phyloP scores from a whole-genome alignment of 2,888 invertebrate genomes.

The Netelia fuscicornis region DNA sequence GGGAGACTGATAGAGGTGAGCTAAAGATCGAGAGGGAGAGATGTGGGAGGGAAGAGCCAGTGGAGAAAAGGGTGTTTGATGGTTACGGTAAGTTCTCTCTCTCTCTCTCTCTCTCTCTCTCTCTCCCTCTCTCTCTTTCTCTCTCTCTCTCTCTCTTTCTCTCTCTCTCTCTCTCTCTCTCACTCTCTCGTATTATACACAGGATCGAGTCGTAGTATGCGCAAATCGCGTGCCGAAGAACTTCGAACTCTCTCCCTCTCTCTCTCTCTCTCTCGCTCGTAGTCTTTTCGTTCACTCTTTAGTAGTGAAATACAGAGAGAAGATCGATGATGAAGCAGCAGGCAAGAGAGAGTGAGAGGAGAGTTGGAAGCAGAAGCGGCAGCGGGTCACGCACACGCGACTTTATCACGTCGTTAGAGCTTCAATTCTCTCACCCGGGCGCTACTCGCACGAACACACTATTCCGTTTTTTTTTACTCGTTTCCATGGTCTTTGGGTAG shows the following conservation, averaged over 20 bases:
- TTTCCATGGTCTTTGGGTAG: neutral
- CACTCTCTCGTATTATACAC: neutral
- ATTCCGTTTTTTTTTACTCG: slow-evolving; percentile 2
- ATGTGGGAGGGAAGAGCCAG: slow-evolving; percentile 29
- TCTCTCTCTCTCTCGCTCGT: slow-evolving; percentile 6
- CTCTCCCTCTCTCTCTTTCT: neutral
- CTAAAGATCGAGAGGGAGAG: slow-evolving; percentile 12
- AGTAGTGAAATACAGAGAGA: slow-evolving; percentile 63
- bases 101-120: slow-evolving; percentile 8
- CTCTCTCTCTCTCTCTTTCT: neutral
- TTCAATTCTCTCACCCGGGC: slow-evolving; percentile 60
- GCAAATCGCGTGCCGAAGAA: slow-evolving; percentile 67
- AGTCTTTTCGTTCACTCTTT: neutral
- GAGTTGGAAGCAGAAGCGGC: slow-evolving; percentile 64
- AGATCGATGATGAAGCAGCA: slow-evolving; percentile 79
- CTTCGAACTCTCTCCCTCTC: slow-evolving; percentile 30
- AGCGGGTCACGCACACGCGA: slow-evolving; percentile 77
- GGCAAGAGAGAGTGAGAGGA: slow-evolving; percentile 60
- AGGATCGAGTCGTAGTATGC: slow-evolving; percentile 47
- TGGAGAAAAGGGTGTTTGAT: slow-evolving; percentile 50
- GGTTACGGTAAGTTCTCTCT: slow-evolving; percentile 39
- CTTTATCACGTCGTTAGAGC: slow-evolving; percentile 72
- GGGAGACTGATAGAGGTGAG: slow-evolving; percentile 3
- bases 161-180: slow-evolving; percentile 11
- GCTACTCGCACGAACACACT: slow-evolving; percentile 3